Evolutionary conservation across 2,888 invertebrate genomes (phyloP).

Genomic region (Bursaphelenchus okinawaensis): DNA sequence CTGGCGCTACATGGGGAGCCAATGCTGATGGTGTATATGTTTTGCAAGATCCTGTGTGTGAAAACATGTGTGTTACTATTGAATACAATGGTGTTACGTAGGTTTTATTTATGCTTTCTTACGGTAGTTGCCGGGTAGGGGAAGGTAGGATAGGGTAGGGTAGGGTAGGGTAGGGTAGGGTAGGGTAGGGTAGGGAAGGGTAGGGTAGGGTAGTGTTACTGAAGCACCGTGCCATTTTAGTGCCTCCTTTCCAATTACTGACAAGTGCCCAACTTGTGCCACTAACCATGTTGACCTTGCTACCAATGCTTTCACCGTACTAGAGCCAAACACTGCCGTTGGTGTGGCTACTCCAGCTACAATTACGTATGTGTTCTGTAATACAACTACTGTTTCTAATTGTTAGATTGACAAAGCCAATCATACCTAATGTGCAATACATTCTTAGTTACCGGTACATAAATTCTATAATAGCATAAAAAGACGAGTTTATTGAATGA

Average conservation of each 20-base stretch:
- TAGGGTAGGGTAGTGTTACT: too few species aligned
- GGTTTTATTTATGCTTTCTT: background rate
- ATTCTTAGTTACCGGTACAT: too few species aligned
- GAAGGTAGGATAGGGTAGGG: too few species aligned
- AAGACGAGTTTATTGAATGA: too few species aligned
- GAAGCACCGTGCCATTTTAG: too few species aligned
- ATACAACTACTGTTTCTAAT: too few species aligned
- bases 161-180: too few species aligned
- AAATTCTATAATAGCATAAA: too few species aligned
- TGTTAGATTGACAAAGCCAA: too few species aligned
- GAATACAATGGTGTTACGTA: background rate
- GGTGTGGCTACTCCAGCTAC: background rate
- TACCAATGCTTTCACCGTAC: background rate
- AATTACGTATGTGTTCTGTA: background rate
- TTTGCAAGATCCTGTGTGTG: background rate
- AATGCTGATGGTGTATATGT: background rate
- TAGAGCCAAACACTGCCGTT: background rate
- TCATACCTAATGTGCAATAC: too few species aligned
- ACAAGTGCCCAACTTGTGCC: background rate
- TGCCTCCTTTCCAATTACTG: background rate
- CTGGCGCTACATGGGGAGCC: background rate
- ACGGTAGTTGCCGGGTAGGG: too few species aligned
- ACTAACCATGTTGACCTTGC: background rate
- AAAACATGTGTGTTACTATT: background rate
- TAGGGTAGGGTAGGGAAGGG: too few species aligned